phyloP scores from a whole-genome alignment of 2,113 vertebrate genomes.

The Noctilio leporinus region DNA sequence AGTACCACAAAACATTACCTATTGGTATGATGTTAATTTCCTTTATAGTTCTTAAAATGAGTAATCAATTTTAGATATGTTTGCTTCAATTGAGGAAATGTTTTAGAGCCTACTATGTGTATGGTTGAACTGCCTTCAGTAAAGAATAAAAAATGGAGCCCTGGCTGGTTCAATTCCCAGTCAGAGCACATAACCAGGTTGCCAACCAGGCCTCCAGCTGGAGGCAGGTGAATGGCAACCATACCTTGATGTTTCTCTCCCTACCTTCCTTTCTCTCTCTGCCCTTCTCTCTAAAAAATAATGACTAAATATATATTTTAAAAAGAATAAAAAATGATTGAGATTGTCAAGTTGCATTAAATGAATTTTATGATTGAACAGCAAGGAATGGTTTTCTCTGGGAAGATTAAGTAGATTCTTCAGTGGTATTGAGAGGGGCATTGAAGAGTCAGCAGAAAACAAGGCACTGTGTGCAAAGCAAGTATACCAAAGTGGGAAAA shows the following conservation, averaged over 20 bases:
- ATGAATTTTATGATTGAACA: neutral
- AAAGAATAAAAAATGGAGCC: neutral
- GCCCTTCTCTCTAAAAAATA: too few species aligned
- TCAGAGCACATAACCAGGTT: too few species aligned
- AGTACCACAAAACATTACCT: neutral
- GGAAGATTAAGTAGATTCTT: neutral
- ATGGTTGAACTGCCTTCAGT: neutral
- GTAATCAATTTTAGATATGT: neutral
- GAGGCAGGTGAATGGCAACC: too few species aligned
- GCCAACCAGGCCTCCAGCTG: too few species aligned
- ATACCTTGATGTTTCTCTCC: too few species aligned
- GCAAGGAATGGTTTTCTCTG: neutral
- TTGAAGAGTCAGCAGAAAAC: neutral
- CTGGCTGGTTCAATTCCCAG: too few species aligned
- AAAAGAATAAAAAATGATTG: too few species aligned
- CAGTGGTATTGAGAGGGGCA: neutral
- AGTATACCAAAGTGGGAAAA: neutral
- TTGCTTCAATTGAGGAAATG: neutral
- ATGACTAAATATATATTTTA: too few species aligned
- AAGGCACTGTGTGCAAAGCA: neutral
- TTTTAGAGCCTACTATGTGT: neutral
- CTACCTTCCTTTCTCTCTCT: too few species aligned
- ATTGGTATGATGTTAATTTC: neutral
- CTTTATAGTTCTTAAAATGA: neutral
- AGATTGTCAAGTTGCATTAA: neutral